phyloP scores from a whole-genome alignment of 2,888 invertebrate genomes.

The Drosophila setosimentum region DNA sequence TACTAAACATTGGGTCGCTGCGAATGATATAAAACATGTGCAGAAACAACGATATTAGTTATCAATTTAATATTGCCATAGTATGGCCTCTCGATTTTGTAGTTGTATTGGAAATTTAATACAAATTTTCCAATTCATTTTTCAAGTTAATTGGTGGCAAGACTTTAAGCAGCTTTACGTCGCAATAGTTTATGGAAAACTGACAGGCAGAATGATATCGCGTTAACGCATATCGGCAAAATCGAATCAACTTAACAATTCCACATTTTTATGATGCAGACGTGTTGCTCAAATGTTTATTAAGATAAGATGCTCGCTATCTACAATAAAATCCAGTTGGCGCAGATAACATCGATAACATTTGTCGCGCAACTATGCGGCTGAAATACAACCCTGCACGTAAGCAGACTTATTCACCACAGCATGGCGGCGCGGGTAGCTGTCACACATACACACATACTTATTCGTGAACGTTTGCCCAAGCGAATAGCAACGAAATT shows the following conservation, averaged over 20 bases:
- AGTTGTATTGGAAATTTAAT: constrained; percentile 16
- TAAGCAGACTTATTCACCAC: constrained; percentile 63
- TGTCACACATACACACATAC: constrained; percentile 63
- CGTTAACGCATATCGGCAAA: constrained; percentile 41
- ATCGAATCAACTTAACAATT: constrained; percentile 34
- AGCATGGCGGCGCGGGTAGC: constrained; percentile 74
- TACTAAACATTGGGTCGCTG: constrained; percentile 85
- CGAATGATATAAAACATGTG: constrained; percentile 32
- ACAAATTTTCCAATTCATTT: constrained; percentile 61
- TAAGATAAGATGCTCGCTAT: constrained; percentile 61
- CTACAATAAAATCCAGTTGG: constrained; percentile 12
- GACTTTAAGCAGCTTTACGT: constrained; percentile 38
- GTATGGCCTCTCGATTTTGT: constrained; percentile 60
- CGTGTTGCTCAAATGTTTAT: constrained; percentile 36
- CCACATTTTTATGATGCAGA: constrained; percentile 51
- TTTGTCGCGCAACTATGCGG: constrained; percentile 26
- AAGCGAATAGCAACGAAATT: constrained; percentile 54
- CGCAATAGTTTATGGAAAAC: constrained; percentile 56
- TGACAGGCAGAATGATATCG: constrained; percentile 34
- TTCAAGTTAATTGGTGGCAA: constrained; percentile 39
- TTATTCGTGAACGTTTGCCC: constrained; percentile 74
- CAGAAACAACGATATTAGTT: constrained; percentile 7
- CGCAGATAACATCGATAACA: constrained; percentile 38
- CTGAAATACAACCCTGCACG: constrained; percentile 50
- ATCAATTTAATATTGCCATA: background rate